Evolutionary conservation across 2,797 vertebrate genomes (phyloP).

Genomic region (Takifugu ocellatus): DNA sequence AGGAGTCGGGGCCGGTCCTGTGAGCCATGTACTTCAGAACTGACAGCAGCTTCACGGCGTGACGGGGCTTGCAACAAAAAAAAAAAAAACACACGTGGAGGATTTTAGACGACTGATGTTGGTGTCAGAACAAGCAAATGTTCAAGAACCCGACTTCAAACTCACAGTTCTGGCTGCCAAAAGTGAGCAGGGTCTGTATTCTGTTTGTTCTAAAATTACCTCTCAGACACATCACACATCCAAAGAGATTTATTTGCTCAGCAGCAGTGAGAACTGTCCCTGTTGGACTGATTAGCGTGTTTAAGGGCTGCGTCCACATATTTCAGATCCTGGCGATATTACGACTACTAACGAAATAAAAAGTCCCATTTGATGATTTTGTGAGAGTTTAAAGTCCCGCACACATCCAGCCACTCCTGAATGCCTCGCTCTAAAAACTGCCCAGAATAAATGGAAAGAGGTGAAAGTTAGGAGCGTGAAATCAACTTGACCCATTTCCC

Average conservation of each 20-base stretch:
- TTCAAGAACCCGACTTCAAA: slow-evolving; percentile 2
- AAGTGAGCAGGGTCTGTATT: neutral
- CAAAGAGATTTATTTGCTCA: slow-evolving; percentile 8
- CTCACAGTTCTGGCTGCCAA: neutral
- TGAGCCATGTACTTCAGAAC: slow-evolving; percentile 96
- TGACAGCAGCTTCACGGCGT: slow-evolving; percentile 93
- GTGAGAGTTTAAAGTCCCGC: neutral
- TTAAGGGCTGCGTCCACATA: neutral
- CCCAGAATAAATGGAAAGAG: neutral
- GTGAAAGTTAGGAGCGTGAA: slow-evolving; percentile 29
- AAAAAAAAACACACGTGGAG: slow-evolving; percentile 8
- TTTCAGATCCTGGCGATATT: neutral
- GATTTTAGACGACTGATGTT: slow-evolving; percentile 2
- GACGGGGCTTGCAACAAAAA: slow-evolving; percentile 81
- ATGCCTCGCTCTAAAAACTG: too few relatives aligned
- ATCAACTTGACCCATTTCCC: slow-evolving; percentile 49
- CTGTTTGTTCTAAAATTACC: slow-evolving; percentile 31
- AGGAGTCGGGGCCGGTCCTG: slow-evolving; percentile 92
- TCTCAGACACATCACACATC: slow-evolving; percentile 14
- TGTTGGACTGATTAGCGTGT: neutral
- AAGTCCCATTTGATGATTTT: neutral
- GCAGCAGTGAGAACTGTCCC: slow-evolving; percentile 1
- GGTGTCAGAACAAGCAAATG: neutral
- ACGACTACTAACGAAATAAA: neutral
- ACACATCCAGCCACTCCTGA: neutral